These are phyloP conservation scores for Hipparchia semele DNA, from an alignment of 2,888 invertebrate species.

Conservation along the genomic window DNA sequence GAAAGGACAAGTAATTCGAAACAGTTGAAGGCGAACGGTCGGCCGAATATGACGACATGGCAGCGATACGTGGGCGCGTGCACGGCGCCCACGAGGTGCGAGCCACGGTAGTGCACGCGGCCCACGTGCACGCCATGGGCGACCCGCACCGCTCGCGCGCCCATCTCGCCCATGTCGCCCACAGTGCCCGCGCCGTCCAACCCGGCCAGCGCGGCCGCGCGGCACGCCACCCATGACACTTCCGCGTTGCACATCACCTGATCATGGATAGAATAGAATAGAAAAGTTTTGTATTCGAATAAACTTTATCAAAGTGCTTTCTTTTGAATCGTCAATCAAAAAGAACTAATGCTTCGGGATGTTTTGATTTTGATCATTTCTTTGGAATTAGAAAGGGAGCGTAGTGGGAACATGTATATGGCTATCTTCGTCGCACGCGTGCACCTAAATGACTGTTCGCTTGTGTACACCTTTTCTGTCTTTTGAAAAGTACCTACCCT, in stretches of 20 bases:
- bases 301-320: too few relatives aligned
- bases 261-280: background rate
- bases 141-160: conserved; percentile 56
- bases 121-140: conserved; percentile 56
- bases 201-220: conserved; percentile 53
- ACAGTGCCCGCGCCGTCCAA: conserved; percentile 53
- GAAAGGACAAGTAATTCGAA: conserved; percentile 66
- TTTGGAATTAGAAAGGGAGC: too few relatives aligned
- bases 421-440: too few relatives aligned
- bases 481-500: too few relatives aligned
- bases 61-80: conserved; percentile 62
- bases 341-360: too few relatives aligned
- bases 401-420: too few relatives aligned
- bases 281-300: too few relatives aligned
- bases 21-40: conserved; percentile 72
- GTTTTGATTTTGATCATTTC: too few relatives aligned
- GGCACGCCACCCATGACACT: conserved; percentile 51
- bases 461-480: too few relatives aligned
- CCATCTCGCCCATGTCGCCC: conserved; percentile 55
- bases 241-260: conserved; percentile 74
- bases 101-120: conserved; percentile 59
- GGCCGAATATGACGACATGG: conserved; percentile 66
- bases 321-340: too few relatives aligned
- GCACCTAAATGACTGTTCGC: too few relatives aligned
- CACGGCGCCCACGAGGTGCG: conserved; percentile 61